phyloP scores from a whole-genome alignment of 2,888 invertebrate species.

The Tetragonula carbonaria region DNA sequence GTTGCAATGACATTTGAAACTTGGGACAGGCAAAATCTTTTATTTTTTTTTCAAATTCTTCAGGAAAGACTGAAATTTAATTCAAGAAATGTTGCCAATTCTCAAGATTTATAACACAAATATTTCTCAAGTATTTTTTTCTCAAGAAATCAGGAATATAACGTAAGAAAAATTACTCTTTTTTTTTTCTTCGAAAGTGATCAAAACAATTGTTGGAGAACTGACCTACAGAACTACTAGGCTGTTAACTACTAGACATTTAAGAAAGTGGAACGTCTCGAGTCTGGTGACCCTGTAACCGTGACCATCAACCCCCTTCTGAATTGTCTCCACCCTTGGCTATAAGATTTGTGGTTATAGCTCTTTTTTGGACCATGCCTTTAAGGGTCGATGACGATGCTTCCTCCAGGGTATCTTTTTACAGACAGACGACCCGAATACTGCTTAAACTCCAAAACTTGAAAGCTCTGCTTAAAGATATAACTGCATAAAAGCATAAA shows the following conservation, averaged over 20 bases:
- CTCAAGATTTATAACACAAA: neutral
- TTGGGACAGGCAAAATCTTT: neutral
- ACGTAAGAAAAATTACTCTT: neutral
- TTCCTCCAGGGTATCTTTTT: conserved; percentile 54
- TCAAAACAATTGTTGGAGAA: neutral
- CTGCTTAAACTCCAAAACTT: conserved; percentile 26
- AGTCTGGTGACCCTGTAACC: conserved; percentile 67
- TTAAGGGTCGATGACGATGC: conserved; percentile 64
- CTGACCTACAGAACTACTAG: conserved; percentile 53
- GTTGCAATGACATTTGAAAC: too few species aligned
- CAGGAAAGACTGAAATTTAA: neutral
- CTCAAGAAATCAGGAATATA: neutral
- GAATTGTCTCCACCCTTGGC: conserved; percentile 65
- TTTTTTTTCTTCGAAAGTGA: neutral
- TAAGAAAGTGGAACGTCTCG: conserved; percentile 63
- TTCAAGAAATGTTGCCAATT: neutral
- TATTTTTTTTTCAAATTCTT: neutral
- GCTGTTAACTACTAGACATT: conserved; percentile 41
- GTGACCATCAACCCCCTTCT: conserved; percentile 71
- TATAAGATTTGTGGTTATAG: conserved; percentile 82
- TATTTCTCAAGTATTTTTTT: neutral
- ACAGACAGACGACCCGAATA: neutral
- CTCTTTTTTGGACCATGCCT: conserved; percentile 73
- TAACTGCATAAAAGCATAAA: conserved; percentile 4
- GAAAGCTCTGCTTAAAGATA: neutral